Evolutionary conservation across 2,797 vertebrate species (phyloP), one percentile per base, ranked within the genome.

Genomic region (Bradypodion pumilum): DNA sequence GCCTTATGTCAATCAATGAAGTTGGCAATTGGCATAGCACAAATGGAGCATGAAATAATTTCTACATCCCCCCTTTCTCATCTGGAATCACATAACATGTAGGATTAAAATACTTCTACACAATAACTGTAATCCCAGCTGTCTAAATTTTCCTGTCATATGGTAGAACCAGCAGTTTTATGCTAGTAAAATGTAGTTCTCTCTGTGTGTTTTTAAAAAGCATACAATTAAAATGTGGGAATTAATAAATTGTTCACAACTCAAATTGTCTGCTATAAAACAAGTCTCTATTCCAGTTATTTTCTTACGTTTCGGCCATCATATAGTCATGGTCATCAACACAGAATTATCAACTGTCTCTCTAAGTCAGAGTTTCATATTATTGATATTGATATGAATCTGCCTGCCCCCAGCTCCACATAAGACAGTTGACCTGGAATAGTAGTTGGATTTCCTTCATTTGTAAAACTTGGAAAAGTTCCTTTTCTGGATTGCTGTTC

Each of bases 81-180:
- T 90, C 88, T 88, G 92, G 87, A 90, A 95, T 93, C 92, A 92
- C 94, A 90, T 95, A 91, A 91, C 92, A 89, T 2, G 86, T 89
- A 92, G 89, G 89, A 95, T 93, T 93, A 94, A 94, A 91, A 89
- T 87, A 91, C 90, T 84, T 93, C 86, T 88, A 89, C 82, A 90
- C 90, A 93, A 93, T 94, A 94, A 94, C 86, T 94, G 90, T 90
- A 90, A 93, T 89, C 88, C 74, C 88, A 92, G 85, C 91, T 87
- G 82, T 74, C 75, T 88, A 90, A 86, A 92, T 91, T 92, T 93
- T 91, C 89, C 92, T 92, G 92, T 92, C 79, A 74, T 80, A 85
- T 74, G 40, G 88, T 1, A 0, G 86, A 89, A 85, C 65, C 77
- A 92, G 84, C 81, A 92, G 85, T 91, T 89, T 91, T 94, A 87